Conservation (phyloP, 2,888 invertebrate genomes). For the Rotaria sp. region DNA sequence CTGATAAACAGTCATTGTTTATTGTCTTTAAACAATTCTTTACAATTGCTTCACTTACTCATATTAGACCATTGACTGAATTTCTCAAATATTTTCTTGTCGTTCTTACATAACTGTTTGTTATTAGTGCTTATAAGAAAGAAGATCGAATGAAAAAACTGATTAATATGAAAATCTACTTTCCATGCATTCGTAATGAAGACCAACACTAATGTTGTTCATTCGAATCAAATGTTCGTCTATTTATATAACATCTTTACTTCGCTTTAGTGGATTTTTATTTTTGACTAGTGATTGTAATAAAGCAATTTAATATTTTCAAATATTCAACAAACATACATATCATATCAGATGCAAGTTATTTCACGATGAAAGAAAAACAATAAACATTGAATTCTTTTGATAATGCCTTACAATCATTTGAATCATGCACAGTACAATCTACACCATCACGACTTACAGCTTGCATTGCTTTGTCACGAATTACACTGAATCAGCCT, state of each 20-base stretch:
- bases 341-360: too few species aligned
- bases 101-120: accelerated
- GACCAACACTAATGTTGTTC: background rate
- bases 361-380: too few species aligned
- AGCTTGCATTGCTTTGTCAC: too few species aligned
- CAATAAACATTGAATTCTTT: too few species aligned
- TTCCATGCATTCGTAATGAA: background rate
- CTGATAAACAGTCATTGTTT: background rate
- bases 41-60: background rate
- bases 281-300: background rate
- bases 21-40: background rate
- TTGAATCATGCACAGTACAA: too few species aligned
- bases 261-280: background rate
- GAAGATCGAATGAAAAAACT: background rate
- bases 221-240: background rate
- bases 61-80: background rate
- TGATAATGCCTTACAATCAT: too few species aligned
- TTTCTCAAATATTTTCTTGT: background rate
- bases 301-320: background rate
- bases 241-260: background rate
- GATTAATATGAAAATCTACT: background rate
- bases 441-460: too few species aligned
- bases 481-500: too few species aligned
- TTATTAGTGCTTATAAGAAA: background rate
- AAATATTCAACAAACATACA: background rate